Percentiles rank a stretch among this genome's conserved stretches.
phyloP scores from a whole-genome alignment of 2,888 invertebrate genomes.

The Ischnus inquisitorius region DNA sequence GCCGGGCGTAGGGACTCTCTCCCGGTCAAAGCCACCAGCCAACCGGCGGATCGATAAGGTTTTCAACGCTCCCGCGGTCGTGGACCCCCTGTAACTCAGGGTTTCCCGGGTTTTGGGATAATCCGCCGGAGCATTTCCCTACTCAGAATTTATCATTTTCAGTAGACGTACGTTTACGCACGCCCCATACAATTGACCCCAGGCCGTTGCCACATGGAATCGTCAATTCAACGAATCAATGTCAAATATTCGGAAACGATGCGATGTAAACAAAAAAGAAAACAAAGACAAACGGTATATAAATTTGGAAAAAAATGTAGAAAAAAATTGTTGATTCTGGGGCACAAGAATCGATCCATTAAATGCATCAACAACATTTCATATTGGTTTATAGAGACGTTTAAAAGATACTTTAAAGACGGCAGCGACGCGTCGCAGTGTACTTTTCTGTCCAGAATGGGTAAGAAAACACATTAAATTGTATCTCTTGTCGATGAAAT shows the following conservation, averaged over 20 bases:
- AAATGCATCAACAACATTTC: no score
- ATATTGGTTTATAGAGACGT: no score
- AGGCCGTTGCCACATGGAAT: not conserved
- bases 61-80: constrained; percentile 60
- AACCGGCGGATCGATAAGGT: constrained; percentile 54
- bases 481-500: not conserved
- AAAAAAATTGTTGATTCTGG: no score
- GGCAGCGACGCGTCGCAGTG: no score
- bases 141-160: no score
- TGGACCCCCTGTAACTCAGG: constrained; percentile 23
- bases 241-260: no score
- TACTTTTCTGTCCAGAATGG: not conserved
- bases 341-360: no score
- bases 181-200: not conserved
- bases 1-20: constrained; percentile 34
- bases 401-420: no score
- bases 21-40: constrained; percentile 35
- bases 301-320: no score
- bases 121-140: not conserved
- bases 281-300: no score
- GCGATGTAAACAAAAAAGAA: no score
- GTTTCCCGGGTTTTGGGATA: constrained; percentile 15
- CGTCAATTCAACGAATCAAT: not conserved
- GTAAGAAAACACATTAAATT: not conserved
- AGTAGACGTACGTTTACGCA: no score